Base-by-base conservation (phyloP, 2,888 invertebrate genomes). In the Orchestes rusci region DNA sequence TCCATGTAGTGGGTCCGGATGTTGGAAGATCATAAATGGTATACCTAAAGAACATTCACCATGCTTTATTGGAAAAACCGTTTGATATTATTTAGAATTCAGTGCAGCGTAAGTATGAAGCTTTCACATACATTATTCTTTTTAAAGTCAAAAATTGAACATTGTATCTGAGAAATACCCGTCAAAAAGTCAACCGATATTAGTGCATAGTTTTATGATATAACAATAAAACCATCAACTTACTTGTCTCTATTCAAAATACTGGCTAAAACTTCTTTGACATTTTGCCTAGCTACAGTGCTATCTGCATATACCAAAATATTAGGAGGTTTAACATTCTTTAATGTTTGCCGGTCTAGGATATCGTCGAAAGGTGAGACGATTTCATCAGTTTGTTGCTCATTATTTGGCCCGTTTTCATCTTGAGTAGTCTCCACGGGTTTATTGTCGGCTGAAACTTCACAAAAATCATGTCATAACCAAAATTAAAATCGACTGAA, bases 301-400 rank as follows among this genome's bases (percentile, higher is more conserved):
- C 84, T 87, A 65, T 89, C 88, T 2, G 87, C 84, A 66, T 83
- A 88, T 54, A 89, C 83, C 48, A 89, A 71, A 58, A 89, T 77
- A 70, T 87, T 88, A 2, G 85, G 83, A 34, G 88, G 86, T 65
- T 86, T 87, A 2, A 49, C 50, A 31, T 40, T 45, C 20, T 42
- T 51, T 7, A 41, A 42, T n/a, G 44, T 51, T 17, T 49, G 43
- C 13, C 36, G 45, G 19, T 40, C 37, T 23, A 10, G 5, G 23
- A 23, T 7, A 23, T 23, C 23, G 23, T 23, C 23, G 7, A 10
- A 23, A 23, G 32, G 32, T 16, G 32, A 32, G 16, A 4, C 10
- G 10, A 32, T 15, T 3, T 32, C 7, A 3, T 32, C 32, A 4
- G 8, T 16, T 5, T 12, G 15, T 19, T 39, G 15, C 16, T 38